These are phyloP conservation scores for Nowickia ferox DNA, from an alignment of 2,888 invertebrate species.

Conservation along the genomic window DNA sequence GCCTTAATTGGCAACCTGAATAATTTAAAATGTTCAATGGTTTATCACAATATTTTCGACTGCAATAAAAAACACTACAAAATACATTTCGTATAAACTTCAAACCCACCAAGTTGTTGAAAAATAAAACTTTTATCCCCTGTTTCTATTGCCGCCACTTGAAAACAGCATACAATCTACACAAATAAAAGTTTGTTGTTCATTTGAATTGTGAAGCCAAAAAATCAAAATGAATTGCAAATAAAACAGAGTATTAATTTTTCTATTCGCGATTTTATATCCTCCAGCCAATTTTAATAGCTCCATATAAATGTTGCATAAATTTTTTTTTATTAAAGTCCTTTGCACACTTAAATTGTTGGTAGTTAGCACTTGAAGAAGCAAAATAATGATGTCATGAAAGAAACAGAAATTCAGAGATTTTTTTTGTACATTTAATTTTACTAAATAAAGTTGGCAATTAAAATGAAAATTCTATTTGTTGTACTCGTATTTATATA, in stretches of 20 bases:
- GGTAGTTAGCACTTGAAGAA: slow-evolving; percentile 2
- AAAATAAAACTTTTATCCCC: slow-evolving; percentile 1
- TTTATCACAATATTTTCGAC: neutral
- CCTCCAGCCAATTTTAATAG: slow-evolving; percentile 10
- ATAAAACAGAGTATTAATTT: slow-evolving; percentile 13
- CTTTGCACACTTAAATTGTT: slow-evolving; percentile 10
- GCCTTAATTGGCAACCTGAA: neutral
- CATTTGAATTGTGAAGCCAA: slow-evolving; percentile 6
- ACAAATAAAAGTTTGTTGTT: slow-evolving; percentile 48
- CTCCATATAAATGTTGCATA: too few relatives aligned
- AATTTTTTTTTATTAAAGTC: slow-evolving; percentile 10
- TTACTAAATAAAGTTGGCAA: too few relatives aligned
- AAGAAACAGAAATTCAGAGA: neutral
- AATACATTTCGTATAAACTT: slow-evolving; percentile 11
- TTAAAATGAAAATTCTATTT: too few relatives aligned
- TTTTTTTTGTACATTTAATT: neutral
- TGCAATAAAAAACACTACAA: neutral
- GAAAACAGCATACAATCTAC: slow-evolving; percentile 31
- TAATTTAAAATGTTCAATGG: slow-evolving; percentile 6
- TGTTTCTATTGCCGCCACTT: slow-evolving; percentile 34
- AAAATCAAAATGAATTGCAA: neutral
- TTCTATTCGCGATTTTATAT: neutral
- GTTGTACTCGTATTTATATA: too few relatives aligned
- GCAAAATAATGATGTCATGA: neutral
- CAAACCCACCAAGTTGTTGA: slow-evolving; percentile 19